Evolutionary conservation across 2,888 invertebrate species (phyloP).

Genomic region (Esperia sulphurella): DNA sequence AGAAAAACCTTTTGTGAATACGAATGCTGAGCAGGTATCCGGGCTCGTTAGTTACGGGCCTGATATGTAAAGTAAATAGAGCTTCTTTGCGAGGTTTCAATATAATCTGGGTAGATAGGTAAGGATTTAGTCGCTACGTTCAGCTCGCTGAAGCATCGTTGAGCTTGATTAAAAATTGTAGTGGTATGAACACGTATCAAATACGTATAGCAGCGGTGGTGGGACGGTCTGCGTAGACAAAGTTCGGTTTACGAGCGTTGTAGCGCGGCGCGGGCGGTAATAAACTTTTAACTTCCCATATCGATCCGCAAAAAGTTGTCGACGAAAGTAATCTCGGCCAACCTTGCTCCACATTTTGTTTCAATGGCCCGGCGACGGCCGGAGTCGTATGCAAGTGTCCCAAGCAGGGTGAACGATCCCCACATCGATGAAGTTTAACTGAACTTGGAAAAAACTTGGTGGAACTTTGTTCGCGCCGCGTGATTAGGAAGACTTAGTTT

Average conservation of each 20-base stretch:
- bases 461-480: slow-evolving; percentile 72
- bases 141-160: neutral
- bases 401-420: slow-evolving; percentile 74
- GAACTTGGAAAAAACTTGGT: slow-evolving; percentile 76
- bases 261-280: slow-evolving; percentile 47
- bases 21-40: slow-evolving; percentile 75
- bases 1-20: slow-evolving; percentile 77
- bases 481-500: slow-evolving; percentile 79
- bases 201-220: slow-evolving; percentile 5
- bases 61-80: slow-evolving; percentile 77
- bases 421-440: slow-evolving; percentile 75
- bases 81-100: slow-evolving; percentile 33
- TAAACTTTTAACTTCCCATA: slow-evolving; percentile 70
- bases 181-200: slow-evolving; percentile 3
- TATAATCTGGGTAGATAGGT: slow-evolving; percentile 3
- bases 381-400: slow-evolving; percentile 75
- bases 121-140: neutral
- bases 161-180: slow-evolving; percentile 29
- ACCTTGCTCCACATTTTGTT: slow-evolving; percentile 78
- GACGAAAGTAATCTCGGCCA: slow-evolving; percentile 72
- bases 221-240: slow-evolving; percentile 22
- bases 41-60: slow-evolving; percentile 71
- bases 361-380: slow-evolving; percentile 57
- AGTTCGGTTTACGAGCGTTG: slow-evolving; percentile 51
- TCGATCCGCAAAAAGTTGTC: slow-evolving; percentile 73